Conservation (phyloP, 2,797 vertebrate species). For the Halcyon leucocephala region DNA sequence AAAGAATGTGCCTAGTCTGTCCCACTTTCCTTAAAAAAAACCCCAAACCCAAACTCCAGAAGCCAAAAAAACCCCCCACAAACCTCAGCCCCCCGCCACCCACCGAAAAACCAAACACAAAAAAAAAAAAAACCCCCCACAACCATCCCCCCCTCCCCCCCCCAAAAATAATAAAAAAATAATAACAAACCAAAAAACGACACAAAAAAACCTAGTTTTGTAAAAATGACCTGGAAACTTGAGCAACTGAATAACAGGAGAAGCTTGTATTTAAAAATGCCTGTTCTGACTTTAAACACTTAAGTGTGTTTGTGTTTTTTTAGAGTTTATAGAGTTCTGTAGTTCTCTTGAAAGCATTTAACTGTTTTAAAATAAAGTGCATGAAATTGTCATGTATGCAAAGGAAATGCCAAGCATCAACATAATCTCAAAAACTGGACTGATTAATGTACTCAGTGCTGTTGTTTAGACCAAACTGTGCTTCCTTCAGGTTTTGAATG, state of each 20-base stretch:
- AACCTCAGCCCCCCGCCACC: no score
- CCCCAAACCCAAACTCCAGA: background rate
- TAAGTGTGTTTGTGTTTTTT: background rate
- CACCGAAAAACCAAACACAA: no score
- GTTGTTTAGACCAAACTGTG: background rate
- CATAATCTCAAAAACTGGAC: background rate
- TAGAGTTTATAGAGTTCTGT: background rate
- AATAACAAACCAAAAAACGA: no score
- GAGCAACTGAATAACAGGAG: background rate
- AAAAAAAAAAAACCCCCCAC: rapidly evolving
- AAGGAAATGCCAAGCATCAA: background rate
- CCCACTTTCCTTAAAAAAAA: background rate
- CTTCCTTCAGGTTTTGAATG: background rate
- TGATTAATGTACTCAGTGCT: background rate
- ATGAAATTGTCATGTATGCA: background rate
- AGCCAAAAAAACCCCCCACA: rapidly evolving
- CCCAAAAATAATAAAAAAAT: no score
- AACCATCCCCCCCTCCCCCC: no score
- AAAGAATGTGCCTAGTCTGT: background rate
- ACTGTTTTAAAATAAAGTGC: background rate
- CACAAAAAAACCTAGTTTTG: background rate
- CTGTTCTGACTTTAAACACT: background rate
- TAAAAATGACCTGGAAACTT: background rate
- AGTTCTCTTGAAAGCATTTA: background rate
- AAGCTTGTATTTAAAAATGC: background rate